phyloP scores from a whole-genome alignment of 2,113 vertebrate species.

The Tragelaphus buxtoni region DNA sequence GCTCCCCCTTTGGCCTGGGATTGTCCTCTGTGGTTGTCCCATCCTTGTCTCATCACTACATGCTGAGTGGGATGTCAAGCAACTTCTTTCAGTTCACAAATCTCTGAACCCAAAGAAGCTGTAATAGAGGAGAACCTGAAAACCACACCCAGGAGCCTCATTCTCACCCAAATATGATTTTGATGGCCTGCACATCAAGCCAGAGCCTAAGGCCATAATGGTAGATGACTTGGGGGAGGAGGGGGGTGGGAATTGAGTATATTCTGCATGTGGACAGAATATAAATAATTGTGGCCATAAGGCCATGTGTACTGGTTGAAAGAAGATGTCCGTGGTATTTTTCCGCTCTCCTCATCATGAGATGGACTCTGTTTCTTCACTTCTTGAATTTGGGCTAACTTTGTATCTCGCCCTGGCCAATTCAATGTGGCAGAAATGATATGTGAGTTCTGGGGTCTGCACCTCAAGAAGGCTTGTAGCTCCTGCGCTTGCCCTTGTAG shows the following conservation, averaged over 20 bases:
- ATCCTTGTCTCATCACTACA: background rate
- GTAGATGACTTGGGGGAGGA: background rate
- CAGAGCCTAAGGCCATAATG: background rate
- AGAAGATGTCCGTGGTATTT: background rate
- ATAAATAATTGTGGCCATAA: background rate
- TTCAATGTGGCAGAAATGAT: background rate
- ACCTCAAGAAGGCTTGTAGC: background rate
- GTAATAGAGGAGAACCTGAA: background rate
- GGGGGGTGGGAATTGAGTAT: fast-evolving
- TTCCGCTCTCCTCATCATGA: background rate
- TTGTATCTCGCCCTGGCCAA: background rate
- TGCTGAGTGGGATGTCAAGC: background rate
- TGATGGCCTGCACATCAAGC: background rate
- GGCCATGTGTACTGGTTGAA: background rate
- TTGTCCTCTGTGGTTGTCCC: background rate
- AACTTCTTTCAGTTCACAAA: background rate
- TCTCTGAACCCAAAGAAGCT: background rate
- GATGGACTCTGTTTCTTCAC: background rate
- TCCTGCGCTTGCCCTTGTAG: background rate
- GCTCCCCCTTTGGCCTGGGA: background rate
- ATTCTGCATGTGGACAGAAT: background rate
- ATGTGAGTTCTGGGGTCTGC: background rate
- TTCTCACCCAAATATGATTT: background rate
- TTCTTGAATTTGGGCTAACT: background rate
- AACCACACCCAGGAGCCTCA: background rate